A percentile compares a stretch with the other conserved stretches of the same genome.
phyloP scores from a whole-genome alignment of 2,888 invertebrate genomes.

The Hyles lineata region DNA sequence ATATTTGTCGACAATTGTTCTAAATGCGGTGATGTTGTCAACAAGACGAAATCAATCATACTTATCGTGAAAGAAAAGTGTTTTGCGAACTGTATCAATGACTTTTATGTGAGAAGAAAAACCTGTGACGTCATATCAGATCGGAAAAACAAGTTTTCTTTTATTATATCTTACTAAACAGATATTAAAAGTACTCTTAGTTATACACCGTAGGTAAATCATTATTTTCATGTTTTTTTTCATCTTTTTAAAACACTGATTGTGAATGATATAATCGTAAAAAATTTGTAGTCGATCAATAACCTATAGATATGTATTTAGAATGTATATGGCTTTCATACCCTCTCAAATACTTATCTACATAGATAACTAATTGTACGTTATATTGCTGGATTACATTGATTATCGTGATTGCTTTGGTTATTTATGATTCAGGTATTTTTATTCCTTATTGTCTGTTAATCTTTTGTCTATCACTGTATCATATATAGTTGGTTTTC shows the following conservation, averaged over 20 bases:
- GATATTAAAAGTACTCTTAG: too few relatives aligned
- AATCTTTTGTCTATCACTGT: background rate
- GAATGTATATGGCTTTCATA: too few relatives aligned
- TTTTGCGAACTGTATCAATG: background rate
- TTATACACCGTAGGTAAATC: too few relatives aligned
- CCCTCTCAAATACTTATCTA: background rate
- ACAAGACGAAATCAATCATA: constrained; percentile 13
- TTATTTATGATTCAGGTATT: background rate
- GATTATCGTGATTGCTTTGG: background rate
- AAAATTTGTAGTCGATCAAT: too few relatives aligned
- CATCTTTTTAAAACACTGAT: too few relatives aligned
- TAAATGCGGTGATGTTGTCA: constrained; percentile 10
- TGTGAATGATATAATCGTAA: too few relatives aligned
- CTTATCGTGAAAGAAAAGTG: background rate
- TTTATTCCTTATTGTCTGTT: background rate
- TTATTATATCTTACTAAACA: background rate
- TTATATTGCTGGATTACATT: background rate
- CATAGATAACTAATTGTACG: background rate
- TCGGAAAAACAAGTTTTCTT: background rate
- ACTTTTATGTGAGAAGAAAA: background rate
- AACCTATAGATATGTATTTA: too few relatives aligned
- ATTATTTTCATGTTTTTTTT: too few relatives aligned
- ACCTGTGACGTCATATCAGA: background rate
- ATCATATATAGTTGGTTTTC: too few relatives aligned
- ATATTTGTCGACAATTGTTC: background rate